Conservation (phyloP, 1,140 invertebrate genomes). For the Drosophila simulans region DNA sequence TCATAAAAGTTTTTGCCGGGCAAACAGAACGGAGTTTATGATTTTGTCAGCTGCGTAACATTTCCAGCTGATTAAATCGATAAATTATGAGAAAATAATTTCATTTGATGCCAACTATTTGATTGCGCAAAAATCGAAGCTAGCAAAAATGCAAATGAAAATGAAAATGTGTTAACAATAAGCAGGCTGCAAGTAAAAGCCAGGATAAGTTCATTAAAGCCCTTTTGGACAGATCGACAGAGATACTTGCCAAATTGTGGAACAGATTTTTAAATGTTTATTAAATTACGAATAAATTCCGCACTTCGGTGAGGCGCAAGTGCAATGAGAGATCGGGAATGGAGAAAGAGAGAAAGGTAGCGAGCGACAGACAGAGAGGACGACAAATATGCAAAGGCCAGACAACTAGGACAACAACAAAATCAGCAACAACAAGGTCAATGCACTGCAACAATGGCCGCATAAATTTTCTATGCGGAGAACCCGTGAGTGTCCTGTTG, state of each 20-base stretch:
- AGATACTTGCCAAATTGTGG: conserved; percentile 23
- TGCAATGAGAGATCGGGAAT: conserved; percentile 36
- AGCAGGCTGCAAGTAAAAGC: conserved; percentile 1
- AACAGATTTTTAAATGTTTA: conserved; percentile 45
- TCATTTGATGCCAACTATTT: conserved; percentile 56
- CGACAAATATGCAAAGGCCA: conserved; percentile 77
- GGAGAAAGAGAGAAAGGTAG: conserved; percentile 12
- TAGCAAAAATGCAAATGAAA: conserved; percentile 39
- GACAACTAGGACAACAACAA: conserved; percentile 75
- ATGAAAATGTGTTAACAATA: conserved; percentile 52
- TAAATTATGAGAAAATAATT: conserved; percentile 80
- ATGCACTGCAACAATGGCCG: conserved; percentile 78
- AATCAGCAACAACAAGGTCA: conserved; percentile 62
- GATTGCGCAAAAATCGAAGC: conserved; percentile 29
- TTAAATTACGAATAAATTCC: conserved; percentile 44
- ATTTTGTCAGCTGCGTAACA: conserved; percentile 81
- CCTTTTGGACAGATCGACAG: conserved; percentile 49
- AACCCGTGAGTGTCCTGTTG: conserved; percentile 26
- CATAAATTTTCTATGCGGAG: conserved; percentile 77
- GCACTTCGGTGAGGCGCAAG: conserved; percentile 46
- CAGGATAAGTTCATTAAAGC: conserved; percentile 63
- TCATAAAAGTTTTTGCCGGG: conserved; percentile 55
- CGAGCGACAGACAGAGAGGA: conserved; percentile 62
- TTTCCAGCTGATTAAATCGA: conserved; percentile 81
- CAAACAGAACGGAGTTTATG: conserved; percentile 67